Evolutionary conservation across 2,888 invertebrate species (phyloP).

Genomic region (Craniophora ligustri): DNA sequence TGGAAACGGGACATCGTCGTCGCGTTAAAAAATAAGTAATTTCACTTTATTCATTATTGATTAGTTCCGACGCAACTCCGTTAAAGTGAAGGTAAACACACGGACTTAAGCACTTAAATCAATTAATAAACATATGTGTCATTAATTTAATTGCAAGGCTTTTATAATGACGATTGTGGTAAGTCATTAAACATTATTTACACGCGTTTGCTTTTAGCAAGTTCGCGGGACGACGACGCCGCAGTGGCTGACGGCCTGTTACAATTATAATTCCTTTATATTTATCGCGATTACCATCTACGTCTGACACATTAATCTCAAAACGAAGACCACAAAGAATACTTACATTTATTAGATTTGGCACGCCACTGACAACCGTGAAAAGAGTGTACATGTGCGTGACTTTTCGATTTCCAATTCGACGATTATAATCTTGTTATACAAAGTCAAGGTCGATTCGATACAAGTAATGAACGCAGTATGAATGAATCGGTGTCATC

Average conservation of each 20-base stretch:
- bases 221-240: conserved; percentile 33
- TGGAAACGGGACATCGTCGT: conserved; percentile 23
- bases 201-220: conserved; percentile 53
- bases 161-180: conserved; percentile 35
- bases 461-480: conserved; percentile 41
- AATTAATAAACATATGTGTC: conserved; percentile 39
- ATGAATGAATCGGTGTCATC: conserved; percentile 42
- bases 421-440: conserved; percentile 65
- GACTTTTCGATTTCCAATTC: conserved; percentile 75
- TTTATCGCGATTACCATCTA: conserved; percentile 45
- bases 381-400: conserved; percentile 69
- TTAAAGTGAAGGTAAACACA: conserved; percentile 38
- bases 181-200: conserved; percentile 40
- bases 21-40: conserved; percentile 19
- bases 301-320: conserved; percentile 72
- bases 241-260: conserved; percentile 24
- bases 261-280: conserved; percentile 51
- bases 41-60: conserved; percentile 39
- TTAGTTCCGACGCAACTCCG: conserved; percentile 32
- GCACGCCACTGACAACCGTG: conserved; percentile 70
- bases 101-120: conserved; percentile 29
- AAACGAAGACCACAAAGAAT: conserved; percentile 64
- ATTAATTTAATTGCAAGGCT: conserved; percentile 36
- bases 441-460: conserved; percentile 73
- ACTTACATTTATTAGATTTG: conserved; percentile 74